Percentiles rank a stretch among this genome's conserved stretches.
phyloP scores from a whole-genome alignment of 1,140 invertebrate species.

The Brachionus rubens region DNA sequence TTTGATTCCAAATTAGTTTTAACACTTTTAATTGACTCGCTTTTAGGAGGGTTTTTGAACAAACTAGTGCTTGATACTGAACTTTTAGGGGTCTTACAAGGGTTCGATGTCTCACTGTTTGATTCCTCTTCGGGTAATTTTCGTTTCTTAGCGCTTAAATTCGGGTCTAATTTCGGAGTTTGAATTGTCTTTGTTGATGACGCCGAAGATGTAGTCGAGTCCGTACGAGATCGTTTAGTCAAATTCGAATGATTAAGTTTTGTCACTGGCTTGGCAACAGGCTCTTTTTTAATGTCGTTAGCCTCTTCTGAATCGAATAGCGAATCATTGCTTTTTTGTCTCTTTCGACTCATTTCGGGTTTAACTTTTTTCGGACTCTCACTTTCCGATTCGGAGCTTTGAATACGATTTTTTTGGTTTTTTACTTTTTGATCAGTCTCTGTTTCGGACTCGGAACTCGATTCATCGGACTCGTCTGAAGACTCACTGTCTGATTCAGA shows the following conservation, averaged over 20 bases:
- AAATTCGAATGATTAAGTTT: not conserved
- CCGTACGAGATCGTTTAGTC: constrained; percentile 10
- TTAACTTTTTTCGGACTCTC: not conserved
- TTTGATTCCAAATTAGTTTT: constrained; percentile 13
- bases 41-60: not conserved
- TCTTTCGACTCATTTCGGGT: not conserved
- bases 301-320: constrained; percentile 38
- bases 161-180: not conserved
- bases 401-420: not conserved
- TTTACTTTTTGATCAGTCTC: not conserved
- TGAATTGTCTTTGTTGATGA: not conserved
- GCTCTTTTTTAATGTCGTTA: not conserved
- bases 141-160: constrained; percentile 7
- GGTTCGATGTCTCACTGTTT: not conserved
- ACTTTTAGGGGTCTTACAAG: not conserved
- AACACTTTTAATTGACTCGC: not conserved
- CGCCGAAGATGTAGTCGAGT: constrained; percentile 10
- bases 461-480: not conserved
- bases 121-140: constrained; percentile 4
- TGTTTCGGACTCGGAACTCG: not conserved
- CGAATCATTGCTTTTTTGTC: constrained; percentile 36
- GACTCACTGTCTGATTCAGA: not conserved
- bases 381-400: not conserved
- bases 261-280: not conserved
- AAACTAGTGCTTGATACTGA: not conserved